Percentiles rank a stretch among this genome's conserved stretches.
Evolutionary conservation across 2,797 vertebrate species (phyloP).

Genomic region (Monodelphis domestica): DNA sequence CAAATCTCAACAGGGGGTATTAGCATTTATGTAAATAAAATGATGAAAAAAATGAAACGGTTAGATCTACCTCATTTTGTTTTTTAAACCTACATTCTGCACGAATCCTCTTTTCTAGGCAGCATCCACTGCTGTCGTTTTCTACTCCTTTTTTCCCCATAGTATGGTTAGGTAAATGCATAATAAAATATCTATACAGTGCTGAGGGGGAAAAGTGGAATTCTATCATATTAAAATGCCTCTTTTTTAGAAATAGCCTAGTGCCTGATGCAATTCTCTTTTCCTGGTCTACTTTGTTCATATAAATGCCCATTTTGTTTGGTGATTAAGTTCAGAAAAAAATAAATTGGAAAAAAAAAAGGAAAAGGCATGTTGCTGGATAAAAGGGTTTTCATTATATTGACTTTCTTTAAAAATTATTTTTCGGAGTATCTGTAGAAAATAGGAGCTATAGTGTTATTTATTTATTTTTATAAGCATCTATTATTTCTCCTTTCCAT

Average conservation of each 20-base stretch:
- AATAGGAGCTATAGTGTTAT: background rate
- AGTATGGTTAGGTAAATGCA: background rate
- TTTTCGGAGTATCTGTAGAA: background rate
- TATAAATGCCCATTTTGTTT: background rate
- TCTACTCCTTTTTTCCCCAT: background rate
- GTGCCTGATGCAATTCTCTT: background rate
- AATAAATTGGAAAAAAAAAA: background rate
- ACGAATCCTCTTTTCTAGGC: background rate
- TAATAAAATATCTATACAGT: background rate
- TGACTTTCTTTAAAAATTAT: background rate
- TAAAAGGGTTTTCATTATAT: background rate
- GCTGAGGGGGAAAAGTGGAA: background rate
- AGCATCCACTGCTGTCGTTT: background rate
- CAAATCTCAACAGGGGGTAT: slow-evolving; percentile 55
- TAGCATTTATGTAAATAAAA: slow-evolving; percentile 59
- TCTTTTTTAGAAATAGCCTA: background rate
- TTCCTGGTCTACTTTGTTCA: background rate
- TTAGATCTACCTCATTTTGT: background rate
- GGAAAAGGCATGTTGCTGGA: background rate
- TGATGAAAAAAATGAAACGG: slow-evolving; percentile 58
- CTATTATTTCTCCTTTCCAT: background rate
- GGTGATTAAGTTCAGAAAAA: background rate
- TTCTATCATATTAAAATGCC: background rate
- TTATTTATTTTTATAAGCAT: background rate
- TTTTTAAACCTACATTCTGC: background rate